Base-by-base conservation (phyloP, 2,113 vertebrate species). In the Cavia porcellus region DNA sequence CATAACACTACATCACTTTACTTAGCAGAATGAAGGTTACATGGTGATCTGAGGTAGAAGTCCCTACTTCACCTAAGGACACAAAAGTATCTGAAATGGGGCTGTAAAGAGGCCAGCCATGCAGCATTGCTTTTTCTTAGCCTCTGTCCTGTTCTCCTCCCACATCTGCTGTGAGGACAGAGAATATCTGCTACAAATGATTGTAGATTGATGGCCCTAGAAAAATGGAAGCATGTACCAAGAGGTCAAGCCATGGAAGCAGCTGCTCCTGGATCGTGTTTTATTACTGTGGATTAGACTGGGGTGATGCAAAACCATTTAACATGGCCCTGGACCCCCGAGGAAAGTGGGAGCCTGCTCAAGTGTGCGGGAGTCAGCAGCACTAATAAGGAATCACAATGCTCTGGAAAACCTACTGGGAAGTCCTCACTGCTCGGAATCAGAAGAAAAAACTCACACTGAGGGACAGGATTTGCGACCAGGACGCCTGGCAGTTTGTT, bases 261-360 rank as follows among this genome's bases (percentile, higher is more conserved):
- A 98, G 96, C 97, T 97, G 90, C 94, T 96, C 42, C 72, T 94
- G 90, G 95, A 90, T 96, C 85, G 64, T 96, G 86, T 97, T 98
- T 97, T 97, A 98, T 95, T 92, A 70, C 77, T 86, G 45, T 83
- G 66, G 87, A 97, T 98, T 96, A 98, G 88, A 90, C 15, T 12
- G 30, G 62, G 90, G 96, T 94, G 88, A 93, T 92, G 95, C 85
- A 88, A 96, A 97, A 94, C 64, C 55, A 88, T 96, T 95, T 94
- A 96, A 81, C 70, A 94, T 90, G 75, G 90, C 68, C 35, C 79
- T 72, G 30, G 86, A 64, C 55, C 84, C 86, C 95, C 59, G 77
- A 74, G 74, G 59, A 97, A 95, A 92, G 52, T 62, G 47, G 64
- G 89, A 94, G 83, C 64, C 82, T 88, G 35, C 30, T 86, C 82